Base-by-base conservation (phyloP, 2,113 vertebrate species). In the Cavia aperea region DNA sequence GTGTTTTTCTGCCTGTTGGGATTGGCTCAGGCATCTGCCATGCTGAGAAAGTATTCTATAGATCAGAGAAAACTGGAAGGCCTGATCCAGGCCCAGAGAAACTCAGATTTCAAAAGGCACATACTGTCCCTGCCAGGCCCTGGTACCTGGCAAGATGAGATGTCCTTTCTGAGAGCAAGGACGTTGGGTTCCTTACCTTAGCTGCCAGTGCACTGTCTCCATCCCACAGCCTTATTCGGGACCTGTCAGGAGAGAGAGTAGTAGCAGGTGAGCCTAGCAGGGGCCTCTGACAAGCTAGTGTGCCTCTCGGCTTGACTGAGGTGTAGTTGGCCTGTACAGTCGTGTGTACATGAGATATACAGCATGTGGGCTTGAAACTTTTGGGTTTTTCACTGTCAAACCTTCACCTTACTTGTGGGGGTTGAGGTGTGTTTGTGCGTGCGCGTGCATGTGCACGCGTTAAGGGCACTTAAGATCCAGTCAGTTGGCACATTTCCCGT, bases 121-220 rank as follows among this genome's bases (percentile, higher is more conserved):
- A 3, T 6, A 51, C 19, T 49, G 29, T 4, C 2, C 33, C 24
- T 82, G 31, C 31, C 21, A 58, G 58, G 39, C 26, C 21, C 24
- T 60, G 49, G 1, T 31, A 11, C 26, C 29, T 26, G 9, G 3
- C 0, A 2, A 4, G 77, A 33, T 12, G 4, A 12, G 43, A 26
- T 8, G 60, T 15, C n/a, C 51, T 56, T n/a, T 46, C 49, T 10
- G 3, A 60, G 58, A 66, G 14, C 13, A 13, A 11, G 18, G 23
- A 1, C 16, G 73, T 10, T 60, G 36, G 19, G 3, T 13, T 49
- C 54, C 68, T 77, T 60, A 18, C 31, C 46, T 51, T 39, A 7
- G 56, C 83, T 31, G 9, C 56, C 1, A 21, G 2, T 16, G 43
- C 3, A 7, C 49, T 7, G 1, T 39, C 14, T 7, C 16, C 24